Percentiles rank a stretch among this genome's conserved stretches.
phyloP scores from a whole-genome alignment of 1,140 invertebrate genomes.

The Rhyacophila brunnea region DNA sequence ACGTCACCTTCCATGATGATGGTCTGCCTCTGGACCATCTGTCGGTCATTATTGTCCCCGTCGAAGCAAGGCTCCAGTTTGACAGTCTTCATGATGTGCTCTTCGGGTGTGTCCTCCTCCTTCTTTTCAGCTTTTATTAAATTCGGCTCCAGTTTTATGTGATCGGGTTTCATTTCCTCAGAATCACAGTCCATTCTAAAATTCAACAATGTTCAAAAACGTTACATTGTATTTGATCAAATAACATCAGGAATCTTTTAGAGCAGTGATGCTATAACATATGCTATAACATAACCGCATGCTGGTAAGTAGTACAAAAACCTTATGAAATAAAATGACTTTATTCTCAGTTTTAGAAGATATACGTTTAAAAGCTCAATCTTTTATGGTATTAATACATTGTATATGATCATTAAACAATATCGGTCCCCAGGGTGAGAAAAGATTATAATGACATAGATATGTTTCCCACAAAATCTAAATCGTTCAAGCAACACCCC shows the following conservation, averaged over 20 bases:
- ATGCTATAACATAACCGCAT: no score
- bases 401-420: no score
- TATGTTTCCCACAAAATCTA: no score
- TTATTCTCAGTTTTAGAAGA: no score
- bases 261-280: no score
- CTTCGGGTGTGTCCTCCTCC: conserved; percentile 11
- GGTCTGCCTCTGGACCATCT: conserved; percentile 6
- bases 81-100: conserved; percentile 24
- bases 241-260: neutral
- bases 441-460: no score
- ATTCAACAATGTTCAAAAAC: conserved; percentile 3
- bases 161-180: conserved; percentile 13
- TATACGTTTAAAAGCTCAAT: no score
- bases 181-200: conserved; percentile 23
- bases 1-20: conserved; percentile 9
- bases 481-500: no score
- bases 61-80: conserved; percentile 25
- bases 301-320: no score
- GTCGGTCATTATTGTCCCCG: conserved; percentile 18
- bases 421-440: no score
- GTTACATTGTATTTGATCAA: neutral
- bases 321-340: no score
- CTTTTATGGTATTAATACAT: no score
- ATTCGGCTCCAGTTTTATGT: conserved; percentile 21
- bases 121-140: conserved; percentile 32